Base-by-base conservation (phyloP, 1,140 invertebrate species). In the Coptotermes formosanus region DNA sequence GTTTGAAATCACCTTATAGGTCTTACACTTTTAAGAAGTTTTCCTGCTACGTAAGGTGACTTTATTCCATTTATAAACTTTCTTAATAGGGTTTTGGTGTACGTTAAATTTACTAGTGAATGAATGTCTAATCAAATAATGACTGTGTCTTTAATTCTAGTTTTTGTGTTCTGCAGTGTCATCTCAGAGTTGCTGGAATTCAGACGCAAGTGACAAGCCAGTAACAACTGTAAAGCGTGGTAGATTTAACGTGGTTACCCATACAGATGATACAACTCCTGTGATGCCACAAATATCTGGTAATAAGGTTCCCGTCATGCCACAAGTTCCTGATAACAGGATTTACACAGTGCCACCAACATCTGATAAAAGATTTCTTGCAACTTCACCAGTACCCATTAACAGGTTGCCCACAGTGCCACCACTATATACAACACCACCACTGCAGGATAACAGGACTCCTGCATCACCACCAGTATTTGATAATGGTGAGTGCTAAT, bases 221-320 rank as follows among this genome's bases (percentile, higher is more conserved):
- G 43, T 52, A 52, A 44, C 86, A 25, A 45, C 88, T 9, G 85
- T 88, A 52, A 83, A 87, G 82, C 87, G 87, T 44, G 88, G 88
- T 23, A 83, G 88, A n/a, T 89, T 89, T 69, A 88, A 88, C 55
- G 88, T 89, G 38, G 88, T 89, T 1, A 89, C 88, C 19, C 88
- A 89, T 55, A 85, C 88, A 9, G 88, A 88, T 69, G 88, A 88
- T n/a, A 64, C 84, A 8, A 87, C 64, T 75, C 25, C 64, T 30
- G 64, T 30, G 14, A 75, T n/a, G 64, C 64, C 64, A 75, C 64
- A 30, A 75, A n/a, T 75, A 14, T 7, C 21, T 59, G 55, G 8
- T 19, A 59, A 23, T 59, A 59, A 23, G 21, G 14, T 59, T 59
- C 14, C 55, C 55, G 8, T 59, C 3, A 64, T 23, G 21, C 19